phyloP scores from a whole-genome alignment of 2,113 vertebrate species.

The Trematocara nigrifrons region DNA sequence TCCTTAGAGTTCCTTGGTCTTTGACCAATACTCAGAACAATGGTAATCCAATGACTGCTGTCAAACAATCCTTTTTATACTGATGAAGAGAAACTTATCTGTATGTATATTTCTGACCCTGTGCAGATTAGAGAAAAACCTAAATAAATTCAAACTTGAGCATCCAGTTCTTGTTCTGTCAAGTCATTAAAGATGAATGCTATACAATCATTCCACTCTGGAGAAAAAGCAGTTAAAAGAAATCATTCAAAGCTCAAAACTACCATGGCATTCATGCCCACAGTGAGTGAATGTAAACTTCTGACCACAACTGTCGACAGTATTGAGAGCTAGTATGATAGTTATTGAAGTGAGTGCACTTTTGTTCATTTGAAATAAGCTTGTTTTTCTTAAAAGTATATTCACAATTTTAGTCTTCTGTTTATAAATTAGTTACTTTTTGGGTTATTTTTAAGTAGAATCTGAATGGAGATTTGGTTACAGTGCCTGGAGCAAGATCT shows the following conservation, averaged over 20 bases:
- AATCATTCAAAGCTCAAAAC: neutral
- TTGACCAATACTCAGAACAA: neutral
- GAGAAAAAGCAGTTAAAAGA: neutral
- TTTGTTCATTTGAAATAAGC: neutral
- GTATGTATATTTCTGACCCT: neutral
- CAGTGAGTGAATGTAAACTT: neutral
- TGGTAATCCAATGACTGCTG: neutral
- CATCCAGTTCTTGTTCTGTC: neutral
- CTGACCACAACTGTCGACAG: neutral
- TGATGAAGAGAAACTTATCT: neutral
- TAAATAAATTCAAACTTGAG: neutral
- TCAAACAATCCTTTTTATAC: neutral
- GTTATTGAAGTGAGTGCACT: neutral
- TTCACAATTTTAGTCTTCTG: neutral
- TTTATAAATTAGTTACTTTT: neutral
- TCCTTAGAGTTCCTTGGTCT: neutral
- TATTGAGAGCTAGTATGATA: neutral
- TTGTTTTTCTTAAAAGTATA: neutral
- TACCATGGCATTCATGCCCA: neutral
- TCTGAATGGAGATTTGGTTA: neutral
- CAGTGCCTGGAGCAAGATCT: neutral
- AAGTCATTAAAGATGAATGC: neutral
- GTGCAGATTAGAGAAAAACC: neutral
- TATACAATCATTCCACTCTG: neutral
- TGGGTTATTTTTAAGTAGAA: neutral